These are phyloP conservation scores for Tenualosa thibaudeaui DNA, from an alignment of 2,797 vertebrate species.

Conservation along the genomic window DNA sequence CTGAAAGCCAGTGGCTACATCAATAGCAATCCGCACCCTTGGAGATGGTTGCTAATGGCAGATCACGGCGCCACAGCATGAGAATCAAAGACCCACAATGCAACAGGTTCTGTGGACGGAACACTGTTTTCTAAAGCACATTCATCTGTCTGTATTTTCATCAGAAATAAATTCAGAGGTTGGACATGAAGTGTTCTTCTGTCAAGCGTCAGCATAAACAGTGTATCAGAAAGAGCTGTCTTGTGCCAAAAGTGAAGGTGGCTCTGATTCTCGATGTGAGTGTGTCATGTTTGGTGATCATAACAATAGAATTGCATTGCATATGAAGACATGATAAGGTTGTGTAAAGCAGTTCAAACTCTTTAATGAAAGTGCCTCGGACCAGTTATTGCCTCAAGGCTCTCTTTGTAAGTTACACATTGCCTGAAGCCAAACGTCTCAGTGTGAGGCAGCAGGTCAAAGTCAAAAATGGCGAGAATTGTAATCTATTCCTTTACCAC, in stretches of 20 bases:
- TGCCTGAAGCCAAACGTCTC: neutral
- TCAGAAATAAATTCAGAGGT: neutral
- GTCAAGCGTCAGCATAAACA: neutral
- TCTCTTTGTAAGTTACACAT: neutral
- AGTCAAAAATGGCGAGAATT: too few relatives aligned
- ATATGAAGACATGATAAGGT: too few relatives aligned
- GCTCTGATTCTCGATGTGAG: neutral
- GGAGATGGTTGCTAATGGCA: conserved; percentile 55
- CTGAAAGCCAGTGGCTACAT: conserved; percentile 40
- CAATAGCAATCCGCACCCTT: conserved; percentile 38
- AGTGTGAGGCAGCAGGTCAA: too few relatives aligned
- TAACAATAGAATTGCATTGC: too few relatives aligned
- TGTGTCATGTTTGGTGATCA: too few relatives aligned
- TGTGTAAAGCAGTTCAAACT: too few relatives aligned
- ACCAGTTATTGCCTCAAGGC: neutral
- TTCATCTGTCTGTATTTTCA: neutral
- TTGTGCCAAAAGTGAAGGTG: too few relatives aligned
- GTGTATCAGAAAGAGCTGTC: neutral
- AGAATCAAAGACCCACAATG: neutral
- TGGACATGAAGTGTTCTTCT: neutral
- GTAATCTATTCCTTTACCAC: too few relatives aligned
- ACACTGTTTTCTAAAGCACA: neutral
- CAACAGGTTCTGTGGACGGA: neutral
- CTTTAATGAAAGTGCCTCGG: neutral
- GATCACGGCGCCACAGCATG: conserved; percentile 20